A percentile compares a stretch with the other conserved stretches of the same genome.
Conservation (phyloP, 2,113 vertebrate genomes). For the Serilophus lunatus region DNA sequence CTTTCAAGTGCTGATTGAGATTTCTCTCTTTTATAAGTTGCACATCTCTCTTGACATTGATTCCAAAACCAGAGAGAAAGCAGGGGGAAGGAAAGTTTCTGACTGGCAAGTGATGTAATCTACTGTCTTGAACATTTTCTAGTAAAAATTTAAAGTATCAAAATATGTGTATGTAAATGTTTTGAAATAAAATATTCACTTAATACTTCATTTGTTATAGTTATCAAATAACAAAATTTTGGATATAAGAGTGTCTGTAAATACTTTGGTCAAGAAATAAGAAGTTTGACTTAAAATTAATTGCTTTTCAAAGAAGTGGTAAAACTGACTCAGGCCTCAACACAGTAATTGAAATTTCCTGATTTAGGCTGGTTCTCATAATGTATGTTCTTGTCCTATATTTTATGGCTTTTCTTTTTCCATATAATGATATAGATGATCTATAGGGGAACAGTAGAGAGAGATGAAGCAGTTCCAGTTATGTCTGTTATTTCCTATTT, state of each 20-base stretch:
- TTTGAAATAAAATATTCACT: not conserved
- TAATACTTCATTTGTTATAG: not conserved
- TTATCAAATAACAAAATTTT: not conserved
- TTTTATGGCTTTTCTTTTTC: not conserved
- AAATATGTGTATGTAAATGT: accelerated
- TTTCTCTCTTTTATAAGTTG: slow-evolving; percentile 1
- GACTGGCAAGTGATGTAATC: not conserved
- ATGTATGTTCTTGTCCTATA: not conserved
- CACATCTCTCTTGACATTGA: not conserved
- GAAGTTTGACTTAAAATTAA: not conserved
- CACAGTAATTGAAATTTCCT: not conserved
- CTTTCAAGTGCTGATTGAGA: slow-evolving; percentile 21
- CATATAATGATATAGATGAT: not conserved
- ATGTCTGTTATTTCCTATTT: not conserved
- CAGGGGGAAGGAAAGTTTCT: not conserved
- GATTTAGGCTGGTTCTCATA: not conserved
- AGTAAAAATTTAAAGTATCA: not conserved
- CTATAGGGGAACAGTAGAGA: not conserved
- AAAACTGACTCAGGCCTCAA: not conserved
- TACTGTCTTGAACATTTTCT: not conserved
- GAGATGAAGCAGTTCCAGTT: not conserved
- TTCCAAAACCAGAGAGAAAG: not conserved
- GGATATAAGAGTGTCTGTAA: not conserved
- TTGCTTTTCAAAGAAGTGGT: not conserved
- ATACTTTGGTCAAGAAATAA: not conserved